A percentile compares a stretch with the other conserved stretches of the same genome.
Evolutionary conservation across 2,113 vertebrate genomes (phyloP).

Genomic region (Hucho hucho): DNA sequence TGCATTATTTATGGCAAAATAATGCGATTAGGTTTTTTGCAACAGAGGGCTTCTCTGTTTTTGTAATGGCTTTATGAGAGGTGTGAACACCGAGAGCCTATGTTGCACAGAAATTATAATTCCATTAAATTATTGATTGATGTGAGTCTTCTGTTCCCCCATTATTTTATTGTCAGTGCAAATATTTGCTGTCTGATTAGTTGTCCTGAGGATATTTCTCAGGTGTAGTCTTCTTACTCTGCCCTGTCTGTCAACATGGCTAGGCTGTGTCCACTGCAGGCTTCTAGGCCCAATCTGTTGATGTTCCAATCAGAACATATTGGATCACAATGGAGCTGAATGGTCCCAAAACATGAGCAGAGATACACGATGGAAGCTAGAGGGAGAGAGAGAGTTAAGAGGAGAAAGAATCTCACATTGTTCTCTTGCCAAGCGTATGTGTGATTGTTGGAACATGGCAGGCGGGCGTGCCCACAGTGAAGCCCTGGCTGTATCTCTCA

Average conservation of each 20-base stretch:
- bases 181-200: conserved; percentile 16
- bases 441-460: conserved; percentile 14
- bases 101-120: neutral
- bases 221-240: conserved; percentile 4
- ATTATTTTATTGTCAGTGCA: conserved; percentile 16
- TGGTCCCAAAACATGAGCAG: conserved; percentile 19
- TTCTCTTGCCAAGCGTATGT: conserved; percentile 37
- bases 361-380: conserved; percentile 11
- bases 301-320: conserved; percentile 27
- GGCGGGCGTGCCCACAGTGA: conserved; percentile 43
- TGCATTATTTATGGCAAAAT: conserved; percentile 23
- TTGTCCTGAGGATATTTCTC: conserved; percentile 4
- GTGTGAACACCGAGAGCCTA: neutral
- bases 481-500: conserved; percentile 51
- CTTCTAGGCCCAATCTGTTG: neutral
- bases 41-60: neutral
- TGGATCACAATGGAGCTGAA: conserved; percentile 32
- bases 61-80: neutral
- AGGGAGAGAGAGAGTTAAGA: neutral
- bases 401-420: conserved; percentile 23
- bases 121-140: conserved; percentile 26
- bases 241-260: neutral
- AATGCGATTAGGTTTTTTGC: conserved; percentile 6
- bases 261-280: no score
- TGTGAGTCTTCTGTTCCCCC: conserved; percentile 28